Base-by-base conservation (phyloP, 1,140 invertebrate species). In the Archivesica marissinica region DNA sequence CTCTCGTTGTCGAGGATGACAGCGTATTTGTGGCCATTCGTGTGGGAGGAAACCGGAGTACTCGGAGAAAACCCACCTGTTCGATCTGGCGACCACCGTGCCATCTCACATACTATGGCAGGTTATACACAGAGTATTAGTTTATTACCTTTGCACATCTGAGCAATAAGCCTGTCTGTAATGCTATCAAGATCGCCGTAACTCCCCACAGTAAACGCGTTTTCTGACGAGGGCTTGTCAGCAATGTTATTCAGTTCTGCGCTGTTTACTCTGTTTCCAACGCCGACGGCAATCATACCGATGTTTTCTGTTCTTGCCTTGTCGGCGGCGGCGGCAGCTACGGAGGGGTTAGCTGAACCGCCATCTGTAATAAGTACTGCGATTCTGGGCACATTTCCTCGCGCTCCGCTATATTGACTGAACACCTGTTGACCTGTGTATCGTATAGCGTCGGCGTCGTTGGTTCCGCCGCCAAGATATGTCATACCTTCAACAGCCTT, bases 341-440 rank as follows among this genome's bases (percentile, higher is more conserved):
- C 74, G 0, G 52, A 75, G 15, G 85, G 70, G 39, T 86, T 88
- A 35, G 81, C 81, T 0, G 88, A 90, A 2, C 78, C 76, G 15
- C 89, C 90, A 33, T 91, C 88, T 0, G 89, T 91, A 9, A 90
- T 54, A 3, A 91, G 80, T 17, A 90, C 85, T 30, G 88, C 90
- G 33, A 93, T 89, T 11, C 92, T 85, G 11, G 90, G 89, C 17
- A 92, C 93, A 50, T 89, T 86, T 3, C 76, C 39, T 20, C 91
- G 84, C 6, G 89, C 89, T 9, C 91, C 91, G 23, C 79, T 83
- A 30, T 80, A 75, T 15, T 77, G 44, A 23, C 80, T 88, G 75
- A 90, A 89, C 59, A 91, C 80, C 20, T 90, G 84, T 20, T 88
- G 76, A 17, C 82, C 70, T 75, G 86, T 88, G 85, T 90, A 89